Percentiles rank a stretch among this genome's conserved stretches.
Evolutionary conservation across 2,113 vertebrate species (phyloP).

Genomic region (Parotia lawesii): DNA sequence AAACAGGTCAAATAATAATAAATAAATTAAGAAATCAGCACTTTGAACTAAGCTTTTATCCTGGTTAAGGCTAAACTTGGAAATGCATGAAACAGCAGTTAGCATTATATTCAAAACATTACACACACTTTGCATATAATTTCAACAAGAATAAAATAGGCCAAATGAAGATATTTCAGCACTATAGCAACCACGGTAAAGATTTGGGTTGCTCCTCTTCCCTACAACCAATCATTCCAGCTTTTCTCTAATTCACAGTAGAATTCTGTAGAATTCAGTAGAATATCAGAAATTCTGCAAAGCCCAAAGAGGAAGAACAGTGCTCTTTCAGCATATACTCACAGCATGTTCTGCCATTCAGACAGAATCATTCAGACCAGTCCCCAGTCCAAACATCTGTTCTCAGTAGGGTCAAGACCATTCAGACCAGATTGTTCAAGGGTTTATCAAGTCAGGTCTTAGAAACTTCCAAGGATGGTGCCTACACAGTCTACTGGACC

Average conservation of each 20-base stretch:
- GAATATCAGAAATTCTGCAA: neutral
- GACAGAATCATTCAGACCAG: neutral
- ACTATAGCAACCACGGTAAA: neutral
- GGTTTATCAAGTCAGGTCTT: neutral
- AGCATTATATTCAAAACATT: neutral
- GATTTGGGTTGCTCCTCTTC: neutral
- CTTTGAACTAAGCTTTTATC: neutral
- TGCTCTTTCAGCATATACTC: neutral
- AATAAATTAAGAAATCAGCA: neutral
- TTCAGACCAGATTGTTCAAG: neutral
- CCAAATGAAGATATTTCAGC: neutral
- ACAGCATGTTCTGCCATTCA: neutral
- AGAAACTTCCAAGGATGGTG: neutral
- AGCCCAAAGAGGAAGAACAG: neutral
- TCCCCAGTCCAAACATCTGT: neutral
- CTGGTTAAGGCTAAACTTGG: neutral
- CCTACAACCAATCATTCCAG: neutral
- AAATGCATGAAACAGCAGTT: neutral
- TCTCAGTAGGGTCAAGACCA: neutral
- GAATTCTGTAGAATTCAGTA: neutral
- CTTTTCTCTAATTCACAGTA: neutral
- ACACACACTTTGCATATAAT: neutral
- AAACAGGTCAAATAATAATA: neutral
- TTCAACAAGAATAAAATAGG: neutral
- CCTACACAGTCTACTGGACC: no score